Evolutionary conservation across 2,888 invertebrate genomes (phyloP).

Genomic region (Electrophaes corylata): DNA sequence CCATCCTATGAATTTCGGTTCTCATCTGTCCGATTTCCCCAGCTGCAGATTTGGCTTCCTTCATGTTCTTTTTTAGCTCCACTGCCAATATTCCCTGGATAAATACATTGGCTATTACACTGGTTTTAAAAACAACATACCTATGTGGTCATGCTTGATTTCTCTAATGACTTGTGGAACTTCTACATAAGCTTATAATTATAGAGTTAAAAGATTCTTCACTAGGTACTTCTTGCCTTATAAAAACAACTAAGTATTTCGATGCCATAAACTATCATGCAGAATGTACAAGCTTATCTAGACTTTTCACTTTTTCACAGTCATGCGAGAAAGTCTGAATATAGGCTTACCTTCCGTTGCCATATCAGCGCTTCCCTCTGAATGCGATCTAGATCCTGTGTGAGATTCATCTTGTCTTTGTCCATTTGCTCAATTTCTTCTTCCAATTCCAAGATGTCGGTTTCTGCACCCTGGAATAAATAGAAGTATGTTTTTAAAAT

Average conservation of each 20-base stretch:
- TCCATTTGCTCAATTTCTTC: slow-evolving; percentile 87
- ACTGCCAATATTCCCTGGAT: slow-evolving; percentile 85
- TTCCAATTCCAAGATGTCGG: slow-evolving; percentile 86
- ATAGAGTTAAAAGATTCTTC: too few species aligned
- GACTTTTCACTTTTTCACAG: too few species aligned
- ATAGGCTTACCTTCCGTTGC: slow-evolving; percentile 88
- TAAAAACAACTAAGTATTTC: not conserved
- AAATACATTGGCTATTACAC: too few species aligned
- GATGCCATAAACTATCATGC: too few species aligned
- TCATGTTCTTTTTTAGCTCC: slow-evolving; percentile 88
- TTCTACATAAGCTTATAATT: too few species aligned
- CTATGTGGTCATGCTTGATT: too few species aligned
- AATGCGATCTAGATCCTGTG: slow-evolving; percentile 85
- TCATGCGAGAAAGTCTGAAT: not conserved
- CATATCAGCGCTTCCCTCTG: slow-evolving; percentile 90
- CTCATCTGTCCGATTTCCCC: slow-evolving; percentile 92
- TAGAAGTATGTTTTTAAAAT: too few species aligned
- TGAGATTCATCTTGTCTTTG: slow-evolving; percentile 86
- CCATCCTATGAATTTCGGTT: slow-evolving; percentile 93
- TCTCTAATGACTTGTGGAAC: too few species aligned
- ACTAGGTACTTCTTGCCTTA: too few species aligned
- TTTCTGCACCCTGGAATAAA: slow-evolving; percentile 86
- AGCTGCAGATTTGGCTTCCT: slow-evolving; percentile 85
- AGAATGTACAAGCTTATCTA: too few species aligned
- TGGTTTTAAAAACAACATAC: not conserved